These are phyloP conservation scores for Drosophila hydei DNA, from an alignment of 1,140 invertebrate genomes.

Conservation along the genomic window DNA sequence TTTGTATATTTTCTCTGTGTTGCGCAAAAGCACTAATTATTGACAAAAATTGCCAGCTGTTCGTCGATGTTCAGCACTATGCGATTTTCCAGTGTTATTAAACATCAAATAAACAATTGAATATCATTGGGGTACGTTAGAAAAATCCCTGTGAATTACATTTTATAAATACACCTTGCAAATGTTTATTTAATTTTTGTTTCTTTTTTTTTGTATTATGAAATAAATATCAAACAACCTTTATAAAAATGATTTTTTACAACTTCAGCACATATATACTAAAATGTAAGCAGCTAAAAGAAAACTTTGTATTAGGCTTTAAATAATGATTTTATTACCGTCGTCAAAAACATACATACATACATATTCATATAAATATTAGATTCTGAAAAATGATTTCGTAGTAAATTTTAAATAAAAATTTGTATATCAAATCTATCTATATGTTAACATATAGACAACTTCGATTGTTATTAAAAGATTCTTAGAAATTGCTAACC, in stretches of 20 bases:
- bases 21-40: conserved; percentile 33
- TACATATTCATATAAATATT: too few relatives aligned
- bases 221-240: background rate
- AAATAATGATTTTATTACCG: too few relatives aligned
- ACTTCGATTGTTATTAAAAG: too few relatives aligned
- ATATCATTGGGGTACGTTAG: conserved; percentile 1
- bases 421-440: too few relatives aligned
- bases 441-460: too few relatives aligned
- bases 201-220: background rate
- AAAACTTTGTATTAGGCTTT: too few relatives aligned
- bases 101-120: conserved; percentile 1
- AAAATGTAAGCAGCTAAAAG: too few relatives aligned
- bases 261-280: too few relatives aligned
- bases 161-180: conserved; percentile 1
- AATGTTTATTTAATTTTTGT: background rate
- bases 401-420: too few relatives aligned
- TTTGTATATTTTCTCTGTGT: conserved; percentile 48
- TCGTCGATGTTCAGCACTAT: conserved; percentile 31
- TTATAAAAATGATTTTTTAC: too few relatives aligned
- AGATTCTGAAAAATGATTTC: too few relatives aligned
- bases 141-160: conserved; percentile 3
- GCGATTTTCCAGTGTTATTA: background rate
- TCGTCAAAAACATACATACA: too few relatives aligned
- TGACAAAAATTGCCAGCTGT: conserved; percentile 26
- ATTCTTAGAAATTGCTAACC: background rate